Evolutionary conservation across 2,113 vertebrate genomes (phyloP), one percentile per base, ranked within the genome.

Genomic region (Spermophilus dauricus): DNA sequence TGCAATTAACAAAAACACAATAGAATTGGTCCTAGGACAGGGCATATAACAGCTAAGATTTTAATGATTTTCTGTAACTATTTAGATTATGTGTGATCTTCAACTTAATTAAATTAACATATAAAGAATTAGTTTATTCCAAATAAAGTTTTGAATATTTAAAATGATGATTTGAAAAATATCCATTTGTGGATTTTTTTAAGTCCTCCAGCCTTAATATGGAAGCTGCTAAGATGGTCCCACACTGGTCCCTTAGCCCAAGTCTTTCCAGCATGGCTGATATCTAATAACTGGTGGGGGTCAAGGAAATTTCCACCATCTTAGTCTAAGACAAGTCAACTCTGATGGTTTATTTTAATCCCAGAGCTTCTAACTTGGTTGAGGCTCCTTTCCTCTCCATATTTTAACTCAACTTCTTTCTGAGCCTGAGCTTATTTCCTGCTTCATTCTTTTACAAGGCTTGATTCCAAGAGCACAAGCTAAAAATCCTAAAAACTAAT

Each of bases 121-220:
- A 63, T 63, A 63, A 63, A 63, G 22, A 63, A 63, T 9, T 63
- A 58, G 20, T 22, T 9, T 28, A 28, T 63, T 63, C 61, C 26
- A 58, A 58, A 24, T 58, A 58, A 58, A 63, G 24, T 51, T 93
- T 94, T 97, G 32, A 76, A 75, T 72, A 2, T 89, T 86, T 77
- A 89, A 73, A 83, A 14, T 48, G 22, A 70, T 70, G 1, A 9
- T 89, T 75, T 56, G 13, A 10, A 56, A 69, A 42, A 67, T 67
- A 80, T 16, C 4, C 8, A 88, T 91, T 89, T 12, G 63, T 39
- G 70, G 32, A 89, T 26, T 86, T 26, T 28, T 75, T 8, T 32
- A 48, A 80, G 24, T 34, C 5, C 28, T 39, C 48, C 51, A 70
- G 4, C 17, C 30, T 92, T 63, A 28, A 42, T 0, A 24, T 14